phyloP scores from a whole-genome alignment of 2,888 invertebrate species.

The Ectobius pallidus region DNA sequence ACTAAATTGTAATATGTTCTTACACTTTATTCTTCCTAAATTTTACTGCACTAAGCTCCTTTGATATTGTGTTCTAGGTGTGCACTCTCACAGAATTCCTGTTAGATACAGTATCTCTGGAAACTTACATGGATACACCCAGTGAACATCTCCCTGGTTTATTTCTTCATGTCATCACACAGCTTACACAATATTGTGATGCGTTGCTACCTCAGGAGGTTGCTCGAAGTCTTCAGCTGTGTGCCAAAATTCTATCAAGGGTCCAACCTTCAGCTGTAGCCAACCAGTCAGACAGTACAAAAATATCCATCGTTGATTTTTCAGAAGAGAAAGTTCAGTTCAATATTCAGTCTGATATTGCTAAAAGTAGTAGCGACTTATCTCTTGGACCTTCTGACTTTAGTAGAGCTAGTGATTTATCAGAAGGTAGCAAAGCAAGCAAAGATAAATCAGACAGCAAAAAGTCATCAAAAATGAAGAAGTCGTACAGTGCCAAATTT shows the following conservation, averaged over 20 bases:
- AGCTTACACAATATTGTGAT: conserved; percentile 64
- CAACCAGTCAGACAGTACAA: conserved; percentile 21
- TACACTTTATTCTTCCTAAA: too few species aligned
- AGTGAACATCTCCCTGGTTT: conserved; percentile 79
- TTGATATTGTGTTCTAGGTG: too few species aligned
- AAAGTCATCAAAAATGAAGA: conserved; percentile 28
- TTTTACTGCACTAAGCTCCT: too few species aligned
- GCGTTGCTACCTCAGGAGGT: conserved; percentile 66
- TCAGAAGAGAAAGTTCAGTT: conserved; percentile 27
- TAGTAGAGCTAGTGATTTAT: conserved; percentile 34
- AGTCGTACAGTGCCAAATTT: conserved; percentile 31
- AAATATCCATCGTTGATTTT: neutral
- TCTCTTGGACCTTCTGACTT: conserved; percentile 17
- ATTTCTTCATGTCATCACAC: conserved; percentile 68
- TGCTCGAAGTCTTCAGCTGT: conserved; percentile 67
- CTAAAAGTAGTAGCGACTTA: conserved; percentile 5
- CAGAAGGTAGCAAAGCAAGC: conserved; percentile 20
- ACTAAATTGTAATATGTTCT: too few species aligned
- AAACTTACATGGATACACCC: conserved; percentile 77
- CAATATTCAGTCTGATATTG: conserved; percentile 16
- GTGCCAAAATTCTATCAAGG: conserved; percentile 74
- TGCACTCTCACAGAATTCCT: conserved; percentile 76
- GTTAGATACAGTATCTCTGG: conserved; percentile 74
- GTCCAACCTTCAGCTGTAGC: conserved; percentile 64
- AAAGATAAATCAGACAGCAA: conserved; percentile 31